Conservation (phyloP, 1,140 invertebrate genomes). For the Drosophila erecta region DNA sequence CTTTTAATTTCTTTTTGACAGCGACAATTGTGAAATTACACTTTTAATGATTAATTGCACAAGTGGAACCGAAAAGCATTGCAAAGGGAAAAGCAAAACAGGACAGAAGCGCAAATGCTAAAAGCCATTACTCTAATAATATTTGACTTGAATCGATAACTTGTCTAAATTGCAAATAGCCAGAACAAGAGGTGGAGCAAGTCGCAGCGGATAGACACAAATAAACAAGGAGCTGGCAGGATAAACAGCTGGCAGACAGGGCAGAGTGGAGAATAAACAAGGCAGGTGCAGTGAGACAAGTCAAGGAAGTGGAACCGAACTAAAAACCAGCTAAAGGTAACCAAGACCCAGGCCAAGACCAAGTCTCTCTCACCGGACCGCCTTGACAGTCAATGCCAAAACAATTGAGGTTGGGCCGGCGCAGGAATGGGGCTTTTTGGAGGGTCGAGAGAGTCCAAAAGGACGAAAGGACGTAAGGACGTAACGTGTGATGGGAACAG, state of each 20-base stretch:
- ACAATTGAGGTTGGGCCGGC: slow-evolving; percentile 63
- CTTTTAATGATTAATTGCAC: slow-evolving; percentile 40
- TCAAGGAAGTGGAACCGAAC: slow-evolving; percentile 39
- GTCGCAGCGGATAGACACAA: slow-evolving; percentile 1
- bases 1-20: background rate
- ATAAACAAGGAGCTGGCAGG: slow-evolving; percentile 40
- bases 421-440: background rate
- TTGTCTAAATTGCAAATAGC: slow-evolving; percentile 65
- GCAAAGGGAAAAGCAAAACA: background rate
- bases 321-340: slow-evolving; percentile 32
- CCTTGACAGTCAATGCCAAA: slow-evolving; percentile 78
- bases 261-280: slow-evolving; percentile 64
- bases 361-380: slow-evolving; percentile 46
- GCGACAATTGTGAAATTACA: slow-evolving; percentile 33
- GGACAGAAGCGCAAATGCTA: slow-evolving; percentile 13
- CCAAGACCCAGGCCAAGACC: slow-evolving; percentile 54
- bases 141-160: slow-evolving; percentile 74
- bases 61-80: background rate
- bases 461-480: background rate
- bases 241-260: slow-evolving; percentile 61
- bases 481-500: slow-evolving; percentile 19
- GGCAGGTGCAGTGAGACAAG: slow-evolving; percentile 48
- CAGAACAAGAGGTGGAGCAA: slow-evolving; percentile 5
- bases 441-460: background rate
- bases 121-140: slow-evolving; percentile 74